phyloP scores from a whole-genome alignment of 2,797 vertebrate genomes.

The Furcifer pardalis region DNA sequence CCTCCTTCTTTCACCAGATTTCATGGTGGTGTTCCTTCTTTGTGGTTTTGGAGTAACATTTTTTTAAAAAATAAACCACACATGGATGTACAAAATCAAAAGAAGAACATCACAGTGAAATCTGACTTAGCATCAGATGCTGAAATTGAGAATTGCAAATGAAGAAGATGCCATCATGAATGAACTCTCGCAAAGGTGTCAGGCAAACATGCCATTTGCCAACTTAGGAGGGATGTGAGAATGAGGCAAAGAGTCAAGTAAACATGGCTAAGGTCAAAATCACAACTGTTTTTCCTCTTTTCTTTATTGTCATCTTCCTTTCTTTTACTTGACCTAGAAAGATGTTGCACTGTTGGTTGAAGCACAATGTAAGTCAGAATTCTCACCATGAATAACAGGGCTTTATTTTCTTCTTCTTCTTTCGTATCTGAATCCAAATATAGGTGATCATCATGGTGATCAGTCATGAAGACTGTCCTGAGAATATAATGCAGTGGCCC shows the following conservation, averaged over 20 bases:
- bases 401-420: too few species aligned
- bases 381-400: slow-evolving; percentile 34
- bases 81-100: background rate
- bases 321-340: slow-evolving; percentile 24
- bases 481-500: too few species aligned
- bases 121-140: slow-evolving; percentile 49
- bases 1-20: too few species aligned
- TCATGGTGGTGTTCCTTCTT: too few species aligned
- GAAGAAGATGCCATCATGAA: slow-evolving; percentile 65
- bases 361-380: slow-evolving; percentile 41
- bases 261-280: slow-evolving; percentile 63
- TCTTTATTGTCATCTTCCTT: background rate
- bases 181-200: slow-evolving; percentile 64
- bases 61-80: background rate
- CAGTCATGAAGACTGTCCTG: too few species aligned
- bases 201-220: slow-evolving; percentile 70
- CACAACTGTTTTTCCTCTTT: slow-evolving; percentile 46
- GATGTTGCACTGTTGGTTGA: slow-evolving; percentile 55
- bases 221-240: slow-evolving; percentile 60
- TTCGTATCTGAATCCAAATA: too few species aligned
- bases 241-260: slow-evolving; percentile 64
- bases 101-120: slow-evolving; percentile 17
- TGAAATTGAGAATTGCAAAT: slow-evolving; percentile 52
- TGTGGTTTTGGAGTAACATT: slow-evolving; percentile 28
- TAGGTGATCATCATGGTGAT: too few species aligned